These are phyloP conservation scores for Glaucopsyche alexis DNA, from an alignment of 2,888 invertebrate species.

Conservation along the genomic window DNA sequence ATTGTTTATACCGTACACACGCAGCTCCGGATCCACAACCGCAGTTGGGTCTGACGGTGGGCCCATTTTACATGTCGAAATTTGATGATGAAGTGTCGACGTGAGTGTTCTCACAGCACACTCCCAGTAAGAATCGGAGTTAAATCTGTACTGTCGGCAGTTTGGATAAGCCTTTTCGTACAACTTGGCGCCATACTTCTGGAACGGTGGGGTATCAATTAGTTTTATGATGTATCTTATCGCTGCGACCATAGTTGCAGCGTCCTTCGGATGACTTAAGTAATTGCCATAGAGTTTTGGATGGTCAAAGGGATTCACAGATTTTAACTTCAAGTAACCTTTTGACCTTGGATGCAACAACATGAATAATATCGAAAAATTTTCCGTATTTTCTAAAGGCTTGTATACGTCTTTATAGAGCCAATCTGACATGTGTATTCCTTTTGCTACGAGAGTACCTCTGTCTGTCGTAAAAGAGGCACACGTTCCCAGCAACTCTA, in stretches of 20 bases:
- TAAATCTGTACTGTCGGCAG: slow-evolving; percentile 74
- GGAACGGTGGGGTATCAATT: slow-evolving; percentile 79
- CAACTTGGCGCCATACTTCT: slow-evolving; percentile 79
- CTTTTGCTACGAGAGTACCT: slow-evolving; percentile 66
- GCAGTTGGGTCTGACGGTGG: slow-evolving; percentile 76
- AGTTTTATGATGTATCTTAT: slow-evolving; percentile 77
- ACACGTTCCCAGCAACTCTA: slow-evolving; percentile 82
- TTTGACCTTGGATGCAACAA: slow-evolving; percentile 82
- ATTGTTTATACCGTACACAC: slow-evolving; percentile 80
- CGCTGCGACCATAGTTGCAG: slow-evolving; percentile 80
- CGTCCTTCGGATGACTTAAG: slow-evolving; percentile 81
- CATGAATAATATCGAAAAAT: slow-evolving; percentile 77
- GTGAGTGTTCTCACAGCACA: slow-evolving; percentile 81
- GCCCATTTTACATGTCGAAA: slow-evolving; percentile 86
- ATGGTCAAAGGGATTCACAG: slow-evolving; percentile 81
- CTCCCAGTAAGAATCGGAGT: slow-evolving; percentile 83
- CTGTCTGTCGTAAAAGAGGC: slow-evolving; percentile 80
- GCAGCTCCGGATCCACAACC: slow-evolving; percentile 82
- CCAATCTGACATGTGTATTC: slow-evolving; percentile 62
- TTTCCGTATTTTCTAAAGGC: slow-evolving; percentile 64
- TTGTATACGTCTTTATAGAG: slow-evolving; percentile 64
- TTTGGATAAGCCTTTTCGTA: slow-evolving; percentile 76
- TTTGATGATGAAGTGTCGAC: slow-evolving; percentile 84
- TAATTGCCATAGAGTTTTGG: slow-evolving; percentile 87
- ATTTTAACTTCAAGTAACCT: slow-evolving; percentile 82